phyloP scores from a whole-genome alignment of 2,888 invertebrate genomes.

The Helobdella robusta region DNA sequence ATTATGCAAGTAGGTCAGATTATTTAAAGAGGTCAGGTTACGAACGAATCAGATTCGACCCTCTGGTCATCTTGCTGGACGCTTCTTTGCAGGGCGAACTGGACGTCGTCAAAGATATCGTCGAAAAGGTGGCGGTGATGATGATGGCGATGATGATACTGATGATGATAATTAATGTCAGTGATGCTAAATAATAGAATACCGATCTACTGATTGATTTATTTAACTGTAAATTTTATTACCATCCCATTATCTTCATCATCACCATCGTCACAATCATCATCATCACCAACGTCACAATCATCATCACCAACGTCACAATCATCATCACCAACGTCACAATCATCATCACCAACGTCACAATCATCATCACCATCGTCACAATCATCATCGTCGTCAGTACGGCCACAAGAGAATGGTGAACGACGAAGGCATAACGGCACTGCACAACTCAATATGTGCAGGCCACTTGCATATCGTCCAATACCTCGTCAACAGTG shows the following conservation, averaged over 20 bases:
- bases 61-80: conserved; percentile 84
- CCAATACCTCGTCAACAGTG: conserved; percentile 88
- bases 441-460: conserved; percentile 97
- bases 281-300: background rate
- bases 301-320: background rate
- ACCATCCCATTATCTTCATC: background rate
- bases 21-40: conserved; percentile 37
- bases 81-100: conserved; percentile 95
- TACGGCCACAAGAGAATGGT: conserved; percentile 46
- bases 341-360: background rate
- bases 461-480: conserved; percentile 98
- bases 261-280: background rate
- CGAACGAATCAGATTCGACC: conserved; percentile 86
- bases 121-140: conserved; percentile 57
- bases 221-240: no score
- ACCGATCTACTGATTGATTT: no score
- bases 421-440: conserved; percentile 98
- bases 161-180: background rate
- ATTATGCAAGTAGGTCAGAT: conserved; percentile 46
- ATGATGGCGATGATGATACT: background rate
- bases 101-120: conserved; percentile 88
- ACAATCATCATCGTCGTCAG: background rate
- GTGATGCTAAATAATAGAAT: no score
- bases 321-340: background rate
- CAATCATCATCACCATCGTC: background rate